Conservation (phyloP, 2,113 vertebrate species). For the Pseudonaja textilis region DNA sequence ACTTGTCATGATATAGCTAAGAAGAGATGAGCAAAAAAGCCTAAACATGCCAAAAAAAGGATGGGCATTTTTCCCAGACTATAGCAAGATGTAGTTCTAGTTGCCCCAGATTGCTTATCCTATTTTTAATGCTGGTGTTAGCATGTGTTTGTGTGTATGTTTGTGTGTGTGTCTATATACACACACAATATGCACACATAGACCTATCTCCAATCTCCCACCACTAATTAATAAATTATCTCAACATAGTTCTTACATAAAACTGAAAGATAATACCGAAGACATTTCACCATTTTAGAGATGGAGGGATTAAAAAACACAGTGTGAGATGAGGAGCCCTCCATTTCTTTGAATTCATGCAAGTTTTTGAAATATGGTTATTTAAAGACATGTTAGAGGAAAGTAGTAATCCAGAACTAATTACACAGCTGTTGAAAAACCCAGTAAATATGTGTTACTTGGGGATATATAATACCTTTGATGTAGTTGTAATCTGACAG, state of each 20-base stretch:
- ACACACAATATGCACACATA: neutral
- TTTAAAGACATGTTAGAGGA: constrained; percentile 62
- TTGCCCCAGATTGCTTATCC: neutral
- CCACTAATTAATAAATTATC: neutral
- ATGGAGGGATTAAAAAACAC: constrained; percentile 31
- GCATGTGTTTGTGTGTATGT: neutral
- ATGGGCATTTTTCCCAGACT: neutral
- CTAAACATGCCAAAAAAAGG: neutral
- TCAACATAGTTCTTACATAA: constrained; percentile 4
- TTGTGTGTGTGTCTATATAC: neutral
- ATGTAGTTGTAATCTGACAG: constrained; percentile 70
- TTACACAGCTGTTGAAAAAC: constrained; percentile 71
- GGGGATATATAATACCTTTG: constrained; percentile 73
- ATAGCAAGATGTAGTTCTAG: neutral
- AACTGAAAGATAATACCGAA: neutral
- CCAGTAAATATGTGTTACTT: constrained; percentile 70
- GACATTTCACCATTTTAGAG: neutral
- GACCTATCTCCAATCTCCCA: neutral
- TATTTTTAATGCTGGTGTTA: neutral
- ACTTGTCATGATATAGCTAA: neutral
- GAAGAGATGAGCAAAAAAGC: neutral
- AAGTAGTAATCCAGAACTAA: constrained; percentile 65
- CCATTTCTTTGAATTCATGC: constrained; percentile 48
- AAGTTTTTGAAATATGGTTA: constrained; percentile 58
- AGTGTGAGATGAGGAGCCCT: constrained; percentile 33